Percentiles rank a stretch among this genome's conserved stretches.
Conservation (phyloP, 2,888 invertebrate species). For the Euplagia quadripunctaria region DNA sequence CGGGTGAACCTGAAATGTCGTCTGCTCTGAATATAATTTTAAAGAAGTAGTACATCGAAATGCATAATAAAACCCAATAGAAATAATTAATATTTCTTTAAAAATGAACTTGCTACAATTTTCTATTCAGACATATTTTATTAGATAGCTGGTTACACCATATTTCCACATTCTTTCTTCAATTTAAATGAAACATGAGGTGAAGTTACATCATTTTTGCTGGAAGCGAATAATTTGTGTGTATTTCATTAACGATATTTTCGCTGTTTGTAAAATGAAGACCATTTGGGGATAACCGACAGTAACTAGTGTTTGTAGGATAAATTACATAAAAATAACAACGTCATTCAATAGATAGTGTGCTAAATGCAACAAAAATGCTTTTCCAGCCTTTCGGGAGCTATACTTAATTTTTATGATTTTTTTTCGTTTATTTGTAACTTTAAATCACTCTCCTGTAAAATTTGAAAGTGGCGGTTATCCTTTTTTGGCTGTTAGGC, state of each 20-base stretch:
- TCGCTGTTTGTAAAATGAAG: constrained; percentile 14
- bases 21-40: background rate
- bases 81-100: background rate
- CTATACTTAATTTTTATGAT: constrained; percentile 10
- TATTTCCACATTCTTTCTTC: constrained; percentile 1
- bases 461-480: constrained; percentile 14
- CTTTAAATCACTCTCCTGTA: constrained; percentile 15
- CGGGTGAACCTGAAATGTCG: background rate
- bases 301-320: constrained; percentile 10
- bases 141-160: constrained; percentile 1
- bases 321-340: constrained; percentile 12
- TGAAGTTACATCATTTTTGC: constrained; percentile 13
- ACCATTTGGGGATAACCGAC: constrained; percentile 15
- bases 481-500: constrained; percentile 9
- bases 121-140: background rate
- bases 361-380: background rate
- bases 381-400: constrained; percentile 12
- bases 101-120: background rate
- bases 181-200: constrained; percentile 14
- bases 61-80: background rate
- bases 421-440: constrained; percentile 15
- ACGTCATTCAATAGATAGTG: constrained; percentile 2
- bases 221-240: constrained; percentile 9
- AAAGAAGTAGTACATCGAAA: background rate
- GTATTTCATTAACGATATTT: constrained; percentile 17